These are phyloP conservation scores for Liodrosophila aerea DNA, from an alignment of 2,888 invertebrate species.

Conservation along the genomic window DNA sequence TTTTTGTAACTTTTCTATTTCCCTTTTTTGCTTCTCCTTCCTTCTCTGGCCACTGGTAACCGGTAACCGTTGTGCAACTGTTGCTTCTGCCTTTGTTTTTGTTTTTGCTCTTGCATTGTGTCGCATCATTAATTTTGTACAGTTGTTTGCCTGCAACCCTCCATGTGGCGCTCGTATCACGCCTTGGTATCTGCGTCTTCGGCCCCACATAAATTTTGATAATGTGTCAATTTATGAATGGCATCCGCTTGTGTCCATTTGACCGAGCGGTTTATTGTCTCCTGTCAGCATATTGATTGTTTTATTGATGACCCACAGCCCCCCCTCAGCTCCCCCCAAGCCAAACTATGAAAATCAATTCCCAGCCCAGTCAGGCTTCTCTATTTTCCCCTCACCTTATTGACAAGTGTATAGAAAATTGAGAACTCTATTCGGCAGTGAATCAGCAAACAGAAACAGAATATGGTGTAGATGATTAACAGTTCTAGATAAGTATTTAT, in stretches of 20 bases:
- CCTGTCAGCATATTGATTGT: slow-evolving; percentile 77
- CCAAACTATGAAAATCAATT: background rate
- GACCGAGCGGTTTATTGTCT: slow-evolving; percentile 51
- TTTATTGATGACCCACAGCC: slow-evolving; percentile 62
- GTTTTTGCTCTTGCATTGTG: slow-evolving; percentile 33
- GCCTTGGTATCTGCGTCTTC: slow-evolving; percentile 39
- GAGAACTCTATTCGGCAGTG: slow-evolving; percentile 20
- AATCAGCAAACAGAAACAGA: slow-evolving; percentile 1
- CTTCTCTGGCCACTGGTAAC: no score
- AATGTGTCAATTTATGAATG: slow-evolving; percentile 76
- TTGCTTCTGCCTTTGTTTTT: slow-evolving; percentile 55
- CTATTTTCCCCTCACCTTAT: slow-evolving; percentile 16
- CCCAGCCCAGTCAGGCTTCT: background rate
- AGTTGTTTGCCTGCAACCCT: slow-evolving; percentile 64
- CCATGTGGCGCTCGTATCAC: slow-evolving; percentile 56
- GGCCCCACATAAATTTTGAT: slow-evolving; percentile 71
- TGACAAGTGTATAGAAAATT: slow-evolving; percentile 49
- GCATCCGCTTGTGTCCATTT: slow-evolving; percentile 37
- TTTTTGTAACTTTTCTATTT: slow-evolving; percentile 16
- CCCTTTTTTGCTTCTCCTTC: slow-evolving; percentile 7
- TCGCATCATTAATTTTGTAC: slow-evolving; percentile 75
- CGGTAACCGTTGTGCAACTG: slow-evolving; percentile 53
- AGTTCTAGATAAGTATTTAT: no score
- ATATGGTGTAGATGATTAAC: background rate
- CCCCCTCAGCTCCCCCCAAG: background rate